Conservation (phyloP, 2,113 vertebrate species). For the Elephantulus edwardii region DNA sequence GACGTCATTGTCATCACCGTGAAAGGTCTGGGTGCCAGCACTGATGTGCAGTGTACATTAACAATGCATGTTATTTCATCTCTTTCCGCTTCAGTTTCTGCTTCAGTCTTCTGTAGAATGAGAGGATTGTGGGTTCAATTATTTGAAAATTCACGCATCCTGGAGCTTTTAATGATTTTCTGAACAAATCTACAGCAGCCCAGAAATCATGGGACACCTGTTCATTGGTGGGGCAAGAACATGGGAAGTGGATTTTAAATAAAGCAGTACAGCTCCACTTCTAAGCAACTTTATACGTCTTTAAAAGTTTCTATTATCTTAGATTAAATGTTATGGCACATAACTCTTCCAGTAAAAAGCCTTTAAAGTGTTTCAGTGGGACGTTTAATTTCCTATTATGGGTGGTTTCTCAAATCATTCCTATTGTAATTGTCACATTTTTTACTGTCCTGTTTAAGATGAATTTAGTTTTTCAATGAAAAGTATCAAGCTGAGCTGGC, state of each 20-base stretch:
- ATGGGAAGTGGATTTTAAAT: not conserved
- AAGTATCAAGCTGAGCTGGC: slow-evolving; percentile 53
- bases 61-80: not conserved
- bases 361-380: not conserved
- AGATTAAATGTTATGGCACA: slow-evolving; percentile 35
- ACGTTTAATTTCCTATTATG: slow-evolving; percentile 40
- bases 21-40: not conserved
- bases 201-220: not conserved
- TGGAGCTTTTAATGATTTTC: not conserved
- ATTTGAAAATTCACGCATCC: not conserved
- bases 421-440: slow-evolving; percentile 45
- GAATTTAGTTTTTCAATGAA: slow-evolving; percentile 45
- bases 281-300: not conserved
- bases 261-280: not conserved
- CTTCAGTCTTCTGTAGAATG: not conserved
- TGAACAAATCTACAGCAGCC: not conserved
- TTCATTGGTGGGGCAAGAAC: not conserved
- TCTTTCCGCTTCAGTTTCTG: not conserved
- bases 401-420: slow-evolving; percentile 32
- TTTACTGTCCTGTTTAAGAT: slow-evolving; percentile 49
- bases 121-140: not conserved
- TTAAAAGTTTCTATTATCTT: slow-evolving; percentile 23
- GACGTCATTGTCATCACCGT: too few relatives aligned
- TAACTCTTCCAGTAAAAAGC: slow-evolving; percentile 57
- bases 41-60: not conserved